phyloP scores from a whole-genome alignment of 2,113 vertebrate species.

The Megaleporinus macrocephalus region DNA sequence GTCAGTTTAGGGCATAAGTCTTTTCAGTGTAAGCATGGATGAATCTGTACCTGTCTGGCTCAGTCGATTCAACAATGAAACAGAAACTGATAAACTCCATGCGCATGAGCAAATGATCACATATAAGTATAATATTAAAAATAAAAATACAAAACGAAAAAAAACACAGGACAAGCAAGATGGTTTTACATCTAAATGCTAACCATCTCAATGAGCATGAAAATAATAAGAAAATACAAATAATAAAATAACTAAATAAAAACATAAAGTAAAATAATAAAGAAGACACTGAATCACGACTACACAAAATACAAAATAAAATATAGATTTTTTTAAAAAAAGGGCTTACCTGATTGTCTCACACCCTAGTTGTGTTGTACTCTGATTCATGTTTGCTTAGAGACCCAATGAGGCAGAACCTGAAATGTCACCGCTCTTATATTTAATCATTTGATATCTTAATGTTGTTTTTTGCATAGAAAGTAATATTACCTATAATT shows the following conservation, averaged over 20 bases:
- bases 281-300: slow-evolving; percentile 58
- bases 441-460: slow-evolving; percentile 83
- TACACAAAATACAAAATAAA: slow-evolving; percentile 65
- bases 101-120: slow-evolving; percentile 33
- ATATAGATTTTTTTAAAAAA: slow-evolving; percentile 64
- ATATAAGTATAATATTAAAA: slow-evolving; percentile 23
- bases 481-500: slow-evolving; percentile 69
- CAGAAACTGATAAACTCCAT: slow-evolving; percentile 17
- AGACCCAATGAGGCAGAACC: slow-evolving; percentile 99
- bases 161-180: slow-evolving; percentile 45
- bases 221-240: too few species aligned
- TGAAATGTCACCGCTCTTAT: slow-evolving; percentile 98
- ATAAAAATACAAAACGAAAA: slow-evolving; percentile 20
- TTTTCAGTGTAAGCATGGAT: background rate
- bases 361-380: slow-evolving; percentile 99
- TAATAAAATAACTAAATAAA: slow-evolving; percentile 24
- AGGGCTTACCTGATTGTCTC: slow-evolving; percentile 92
- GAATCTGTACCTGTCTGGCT: background rate
- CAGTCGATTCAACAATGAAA: slow-evolving; percentile 9
- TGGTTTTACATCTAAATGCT: slow-evolving; percentile 63
- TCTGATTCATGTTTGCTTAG: slow-evolving; percentile 99
- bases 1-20: background rate
- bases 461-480: slow-evolving; percentile 82
- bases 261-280: slow-evolving; percentile 59
- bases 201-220: slow-evolving; percentile 69